Base-by-base conservation (phyloP, 1,140 invertebrate species). In the Dendrolimus punctatus region DNA sequence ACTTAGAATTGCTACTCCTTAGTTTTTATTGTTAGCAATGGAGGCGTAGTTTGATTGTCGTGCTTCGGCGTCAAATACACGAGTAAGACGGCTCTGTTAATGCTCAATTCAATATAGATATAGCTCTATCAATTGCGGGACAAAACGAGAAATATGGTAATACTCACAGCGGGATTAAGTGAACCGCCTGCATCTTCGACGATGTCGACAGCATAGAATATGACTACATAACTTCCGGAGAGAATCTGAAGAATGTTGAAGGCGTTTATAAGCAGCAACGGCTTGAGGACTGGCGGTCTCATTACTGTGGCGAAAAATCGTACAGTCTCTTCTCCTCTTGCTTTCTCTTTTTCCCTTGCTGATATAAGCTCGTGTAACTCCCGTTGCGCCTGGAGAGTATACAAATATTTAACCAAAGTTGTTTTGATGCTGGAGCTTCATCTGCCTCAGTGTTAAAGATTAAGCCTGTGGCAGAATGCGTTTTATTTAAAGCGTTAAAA, bases 121-220 rank as follows among this genome's bases (percentile, higher is more conserved):
- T n/a, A n/a, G n/a, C n/a, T n/a, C n/a, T n/a, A n/a, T n/a, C n/a
- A n/a, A n/a, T 23, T 23, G 23, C 23, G 23, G 23, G 23, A 23
- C 23, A 23, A 3, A 23, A 23, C 23, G 23, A 23, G 23, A 23
- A 23, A 9, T 45, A 7, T 9, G n/a, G 23, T 6, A 2, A 44
- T 55, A 85, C 77, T 75, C 47, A 85, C 79, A 38, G 76, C 69
- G 41, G 80, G 71, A 23, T 60, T 53, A 8, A 83, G 53, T 2
- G 74, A 70, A 5, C 81, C 82, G 55, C 90, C 89, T 23, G 91
- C 84, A 36, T 90, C 87, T 6, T 86, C 73, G 2, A 94, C 71
- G 42, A 94, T 91, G 53, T 93, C 91, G 0, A 93, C 91, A 2
- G 92, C 93, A 59, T 94, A 94, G 73, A 93, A 94, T 47, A 94